Percentiles rank a stretch among this genome's conserved stretches.
Evolutionary conservation across 2,888 invertebrate species (phyloP).

Genomic region (Gibbula magus): DNA sequence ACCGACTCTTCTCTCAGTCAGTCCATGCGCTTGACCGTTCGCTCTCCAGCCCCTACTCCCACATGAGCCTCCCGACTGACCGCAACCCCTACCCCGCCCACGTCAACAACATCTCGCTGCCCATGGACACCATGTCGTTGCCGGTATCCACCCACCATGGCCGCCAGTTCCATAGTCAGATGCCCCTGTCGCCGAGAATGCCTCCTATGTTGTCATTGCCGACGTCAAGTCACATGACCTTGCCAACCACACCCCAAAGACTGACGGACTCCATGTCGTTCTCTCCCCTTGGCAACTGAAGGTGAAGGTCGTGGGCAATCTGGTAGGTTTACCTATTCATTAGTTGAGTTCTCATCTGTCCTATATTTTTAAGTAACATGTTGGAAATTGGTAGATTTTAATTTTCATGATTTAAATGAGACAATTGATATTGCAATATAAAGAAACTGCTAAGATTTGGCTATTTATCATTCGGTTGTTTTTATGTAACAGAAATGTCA

Average conservation of each 20-base stretch:
- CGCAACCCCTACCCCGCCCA: constrained; percentile 27
- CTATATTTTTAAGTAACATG: too few species aligned
- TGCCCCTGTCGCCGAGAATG: constrained; percentile 18
- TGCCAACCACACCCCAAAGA: constrained; percentile 21
- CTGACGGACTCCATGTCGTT: constrained; percentile 15
- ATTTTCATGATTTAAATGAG: too few species aligned
- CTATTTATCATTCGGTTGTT: too few species aligned
- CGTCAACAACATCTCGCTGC: constrained; percentile 23
- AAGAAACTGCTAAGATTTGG: too few species aligned
- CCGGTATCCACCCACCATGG: background rate
- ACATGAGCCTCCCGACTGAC: background rate
- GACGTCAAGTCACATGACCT: constrained; percentile 27
- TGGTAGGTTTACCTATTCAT: background rate
- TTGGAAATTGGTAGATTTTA: too few species aligned
- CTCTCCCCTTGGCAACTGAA: constrained; percentile 4
- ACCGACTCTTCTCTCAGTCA: constrained; percentile 3
- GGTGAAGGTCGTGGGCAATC: background rate
- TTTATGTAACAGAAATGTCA: too few species aligned
- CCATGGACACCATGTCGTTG: background rate
- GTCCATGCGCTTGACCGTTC: constrained; percentile 7
- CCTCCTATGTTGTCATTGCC: constrained; percentile 24
- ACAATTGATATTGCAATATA: too few species aligned
- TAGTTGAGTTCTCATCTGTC: too few species aligned
- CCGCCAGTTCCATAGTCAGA: constrained; percentile 7
- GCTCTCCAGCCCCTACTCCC: constrained; percentile 16